These are phyloP conservation scores for Zaprionus ghesquierei DNA, from an alignment of 1,140 invertebrate genomes.

Conservation along the genomic window DNA sequence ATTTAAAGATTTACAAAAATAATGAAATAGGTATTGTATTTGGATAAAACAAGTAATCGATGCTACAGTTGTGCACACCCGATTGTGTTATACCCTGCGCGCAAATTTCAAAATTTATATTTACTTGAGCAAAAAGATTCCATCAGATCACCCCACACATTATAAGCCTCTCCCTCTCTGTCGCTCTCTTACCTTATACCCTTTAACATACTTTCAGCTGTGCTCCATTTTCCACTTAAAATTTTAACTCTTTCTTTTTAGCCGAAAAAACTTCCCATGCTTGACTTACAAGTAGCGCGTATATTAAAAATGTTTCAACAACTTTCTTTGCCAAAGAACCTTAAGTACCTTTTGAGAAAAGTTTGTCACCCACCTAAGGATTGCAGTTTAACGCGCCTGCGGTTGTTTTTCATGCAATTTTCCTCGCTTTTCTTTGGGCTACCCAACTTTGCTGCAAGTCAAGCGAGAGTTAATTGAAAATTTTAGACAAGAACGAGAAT, in stretches of 20 bases:
- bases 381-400: constrained; percentile 10
- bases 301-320: not conserved
- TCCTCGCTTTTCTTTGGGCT: not conserved
- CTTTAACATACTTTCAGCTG: not conserved
- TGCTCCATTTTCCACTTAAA: not conserved
- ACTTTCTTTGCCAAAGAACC: not conserved
- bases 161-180: no score
- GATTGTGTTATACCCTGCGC: no score
- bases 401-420: constrained; percentile 4
- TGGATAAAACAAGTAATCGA: no score
- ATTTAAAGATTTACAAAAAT: no score
- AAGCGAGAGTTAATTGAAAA: constrained; percentile 27
- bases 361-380: not conserved
- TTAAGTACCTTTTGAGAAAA: not conserved
- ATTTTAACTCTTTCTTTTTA: not conserved
- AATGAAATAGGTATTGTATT: no score
- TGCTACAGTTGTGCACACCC: no score
- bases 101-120: no score
- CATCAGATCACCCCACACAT: no score
- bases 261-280: not conserved
- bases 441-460: not conserved
- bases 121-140: no score
- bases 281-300: not conserved
- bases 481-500: not conserved
- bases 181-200: no score